Percentiles rank a stretch among this genome's conserved stretches.
These are phyloP conservation scores for Addax nasomaculatus DNA, from an alignment of 2,113 vertebrate species.

Conservation along the genomic window DNA sequence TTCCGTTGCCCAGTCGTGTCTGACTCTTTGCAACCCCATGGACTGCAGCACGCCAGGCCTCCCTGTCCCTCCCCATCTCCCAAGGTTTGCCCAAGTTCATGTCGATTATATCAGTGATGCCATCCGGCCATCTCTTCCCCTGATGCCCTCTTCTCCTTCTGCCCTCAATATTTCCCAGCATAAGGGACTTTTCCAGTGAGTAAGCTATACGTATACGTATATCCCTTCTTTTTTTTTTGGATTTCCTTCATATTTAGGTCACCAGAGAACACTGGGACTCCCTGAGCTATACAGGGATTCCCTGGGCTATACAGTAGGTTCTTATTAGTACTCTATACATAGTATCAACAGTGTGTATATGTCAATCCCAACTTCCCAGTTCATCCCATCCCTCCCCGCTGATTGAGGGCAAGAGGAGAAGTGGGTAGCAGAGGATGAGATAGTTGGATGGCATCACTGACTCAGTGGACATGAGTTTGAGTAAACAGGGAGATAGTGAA, in stretches of 20 bases:
- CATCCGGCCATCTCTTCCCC: not conserved
- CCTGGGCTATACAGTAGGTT: not conserved
- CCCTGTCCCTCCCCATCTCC: not conserved
- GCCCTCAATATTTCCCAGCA: not conserved
- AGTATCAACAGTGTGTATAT: not conserved
- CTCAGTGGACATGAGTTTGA: not conserved
- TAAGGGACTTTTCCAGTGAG: not conserved
- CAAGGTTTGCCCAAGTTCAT: not conserved
- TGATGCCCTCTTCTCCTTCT: not conserved
- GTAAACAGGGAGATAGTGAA: not conserved
- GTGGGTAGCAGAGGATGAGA: not conserved
- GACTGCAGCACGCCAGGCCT: not conserved
- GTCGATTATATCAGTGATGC: not conserved
- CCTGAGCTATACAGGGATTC: not conserved
- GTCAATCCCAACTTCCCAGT: not conserved
- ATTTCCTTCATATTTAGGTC: not conserved
- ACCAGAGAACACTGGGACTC: not conserved
- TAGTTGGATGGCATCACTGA: not conserved
- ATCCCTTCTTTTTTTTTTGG: not conserved
- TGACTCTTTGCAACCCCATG: not conserved
- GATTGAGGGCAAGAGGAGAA: not conserved
- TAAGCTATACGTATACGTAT: not conserved
- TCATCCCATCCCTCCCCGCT: not conserved
- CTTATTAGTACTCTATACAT: not conserved
- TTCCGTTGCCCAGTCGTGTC: fast-evolving